Evolutionary conservation across 2,113 vertebrate species (phyloP).

Genomic region (Alligator mississippiensis): DNA sequence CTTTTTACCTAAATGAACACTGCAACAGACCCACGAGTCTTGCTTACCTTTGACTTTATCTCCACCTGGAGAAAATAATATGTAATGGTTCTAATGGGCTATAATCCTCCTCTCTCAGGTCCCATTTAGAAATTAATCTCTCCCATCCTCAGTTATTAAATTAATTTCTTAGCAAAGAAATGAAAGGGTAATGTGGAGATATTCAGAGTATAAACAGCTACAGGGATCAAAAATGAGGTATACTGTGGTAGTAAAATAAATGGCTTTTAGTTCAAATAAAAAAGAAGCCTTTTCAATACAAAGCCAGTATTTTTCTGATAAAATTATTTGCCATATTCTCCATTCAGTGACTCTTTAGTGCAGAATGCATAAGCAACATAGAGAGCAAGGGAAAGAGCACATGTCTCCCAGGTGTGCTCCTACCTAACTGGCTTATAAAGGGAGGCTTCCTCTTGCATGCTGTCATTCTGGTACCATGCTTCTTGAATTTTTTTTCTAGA

Average conservation of each 20-base stretch:
- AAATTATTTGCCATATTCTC: not conserved
- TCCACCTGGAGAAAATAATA: not conserved
- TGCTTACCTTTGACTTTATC: constrained; percentile 16
- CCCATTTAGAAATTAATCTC: constrained; percentile 43
- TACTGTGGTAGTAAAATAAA: not conserved
- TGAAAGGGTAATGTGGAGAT: constrained; percentile 20
- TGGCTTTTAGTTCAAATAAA: not conserved
- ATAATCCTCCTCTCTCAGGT: not conserved
- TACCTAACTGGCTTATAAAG: too few relatives aligned
- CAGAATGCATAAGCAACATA: too few relatives aligned
- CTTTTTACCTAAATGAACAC: constrained; percentile 21
- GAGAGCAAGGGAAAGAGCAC: too few relatives aligned
- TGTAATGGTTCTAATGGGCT: not conserved
- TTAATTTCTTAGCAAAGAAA: constrained; percentile 17
- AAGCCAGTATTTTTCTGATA: not conserved
- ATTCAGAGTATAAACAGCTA: not conserved
- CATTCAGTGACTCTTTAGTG: too few relatives aligned
- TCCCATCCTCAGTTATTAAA: constrained; percentile 10
- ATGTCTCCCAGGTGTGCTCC: too few relatives aligned
- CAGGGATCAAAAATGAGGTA: constrained; percentile 13
- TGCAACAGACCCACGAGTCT: not conserved
- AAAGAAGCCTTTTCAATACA: not conserved
- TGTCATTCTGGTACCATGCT: too few relatives aligned
- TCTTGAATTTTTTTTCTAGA: too few relatives aligned
- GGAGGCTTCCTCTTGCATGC: too few relatives aligned